Base-by-base conservation (phyloP, 2,797 vertebrate species). In the Melanotaenia pygmaea region DNA sequence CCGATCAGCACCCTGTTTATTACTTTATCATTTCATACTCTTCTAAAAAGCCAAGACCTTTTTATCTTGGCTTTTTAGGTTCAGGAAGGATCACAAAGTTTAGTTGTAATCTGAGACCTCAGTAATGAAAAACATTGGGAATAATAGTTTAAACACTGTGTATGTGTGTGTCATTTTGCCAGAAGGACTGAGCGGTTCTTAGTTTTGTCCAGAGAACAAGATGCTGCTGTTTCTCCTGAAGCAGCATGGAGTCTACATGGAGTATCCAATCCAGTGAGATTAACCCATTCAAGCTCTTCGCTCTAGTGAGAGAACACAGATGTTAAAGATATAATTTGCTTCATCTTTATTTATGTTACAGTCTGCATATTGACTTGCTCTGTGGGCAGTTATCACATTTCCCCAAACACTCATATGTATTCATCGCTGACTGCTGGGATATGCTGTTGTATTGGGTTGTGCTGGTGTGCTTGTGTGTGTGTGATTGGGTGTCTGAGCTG, bases 111-210 rank as follows among this genome's bases (percentile, higher is more conserved):
- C 75, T 61, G 47, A 59, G 56, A 79, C 71, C 72, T 65, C 53
- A 16, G 79, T 66, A 74, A 85, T 85, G 74, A 85, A 87, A 88
- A 90, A 77, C 65, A 79, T 78, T 78, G 66, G 73, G 62, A 80
- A 81, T 88, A 88, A 88, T 65, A 74, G 54, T 67, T 51, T 68
- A 63, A 80, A 50, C 37, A 35, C 28, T 61, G 28, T 59, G 26
- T 85, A n/a, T 67, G 47, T 68, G n/a, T 7, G 67, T 76, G 47
- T 72, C 37, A 68, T 74, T 87, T 70, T 62, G 70, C 75, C 34
- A 16, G 32, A 35, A 80, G 83, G 74, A 67, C 65, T 67, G 71
- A 69, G 76, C 80, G 87, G 82, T 88, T 89, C 90, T 88, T 86
- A 90, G 85, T 69, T 77, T 65, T 64, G 66, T 79, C 83, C 74